phyloP scores from a whole-genome alignment of 2,797 vertebrate genomes.

The Eleutherodactylus coqui region DNA sequence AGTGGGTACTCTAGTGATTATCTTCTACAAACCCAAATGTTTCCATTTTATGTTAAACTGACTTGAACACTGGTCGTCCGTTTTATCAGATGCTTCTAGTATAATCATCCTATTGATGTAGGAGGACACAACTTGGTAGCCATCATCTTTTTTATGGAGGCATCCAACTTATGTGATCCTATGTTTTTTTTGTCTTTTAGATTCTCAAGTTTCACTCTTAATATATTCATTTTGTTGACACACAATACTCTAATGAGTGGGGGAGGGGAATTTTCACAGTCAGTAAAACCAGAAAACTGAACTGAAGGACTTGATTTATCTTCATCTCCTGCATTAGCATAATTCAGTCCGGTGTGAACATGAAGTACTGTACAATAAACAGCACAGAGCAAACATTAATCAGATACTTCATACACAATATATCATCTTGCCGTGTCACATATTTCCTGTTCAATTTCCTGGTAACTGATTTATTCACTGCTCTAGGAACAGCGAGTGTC shows the following conservation, averaged over 20 bases:
- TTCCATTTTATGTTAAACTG: too few relatives aligned
- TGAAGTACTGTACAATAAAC: background rate
- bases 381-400: background rate
- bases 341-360: background rate
- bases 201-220: background rate
- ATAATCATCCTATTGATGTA: background rate
- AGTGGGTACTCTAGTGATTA: background rate
- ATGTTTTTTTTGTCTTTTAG: background rate
- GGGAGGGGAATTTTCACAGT: background rate
- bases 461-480: background rate
- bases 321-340: background rate
- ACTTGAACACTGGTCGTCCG: too few relatives aligned
- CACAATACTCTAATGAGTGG: background rate
- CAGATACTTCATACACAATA: background rate
- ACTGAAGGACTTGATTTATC: background rate
- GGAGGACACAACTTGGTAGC: background rate
- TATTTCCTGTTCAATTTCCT: conserved; percentile 14
- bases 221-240: background rate
- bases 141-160: background rate
- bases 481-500: background rate
- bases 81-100: too few relatives aligned
- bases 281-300: background rate
- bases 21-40: background rate
- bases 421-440: background rate
- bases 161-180: background rate